Conservation (phyloP, 1,140 invertebrate genomes). For the Heliconius hermathena region DNA sequence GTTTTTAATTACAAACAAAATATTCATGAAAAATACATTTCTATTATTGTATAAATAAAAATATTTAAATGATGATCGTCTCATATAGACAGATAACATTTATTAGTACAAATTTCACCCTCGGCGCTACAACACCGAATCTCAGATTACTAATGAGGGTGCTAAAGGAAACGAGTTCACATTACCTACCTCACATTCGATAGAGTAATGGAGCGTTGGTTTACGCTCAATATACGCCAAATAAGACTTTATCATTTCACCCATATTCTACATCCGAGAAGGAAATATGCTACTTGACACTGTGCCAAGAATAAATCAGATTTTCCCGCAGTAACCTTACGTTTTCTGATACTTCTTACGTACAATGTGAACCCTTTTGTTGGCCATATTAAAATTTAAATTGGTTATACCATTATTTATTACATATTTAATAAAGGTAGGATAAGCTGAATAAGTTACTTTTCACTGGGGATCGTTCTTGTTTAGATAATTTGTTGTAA, state of each 20-base stretch:
- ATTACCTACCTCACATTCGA: constrained; percentile 47
- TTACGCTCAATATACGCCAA: constrained; percentile 71
- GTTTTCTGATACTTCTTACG: constrained; percentile 35
- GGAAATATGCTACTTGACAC: constrained; percentile 73
- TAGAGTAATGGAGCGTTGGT: constrained; percentile 57
- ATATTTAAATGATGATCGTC: background rate
- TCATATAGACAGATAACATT: background rate
- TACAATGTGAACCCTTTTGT: constrained; percentile 33
- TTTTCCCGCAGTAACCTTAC: constrained; percentile 47
- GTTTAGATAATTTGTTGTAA: constrained; percentile 7
- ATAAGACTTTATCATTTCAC: constrained; percentile 74
- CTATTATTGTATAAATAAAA: background rate
- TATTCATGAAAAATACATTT: background rate
- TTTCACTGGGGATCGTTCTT: background rate
- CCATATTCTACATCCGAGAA: constrained; percentile 68
- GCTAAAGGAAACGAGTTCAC: constrained; percentile 36
- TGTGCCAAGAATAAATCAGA: constrained; percentile 76
- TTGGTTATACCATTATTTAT: constrained; percentile 19
- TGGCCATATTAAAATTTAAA: constrained; percentile 36
- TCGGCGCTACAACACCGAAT: constrained; percentile 33
- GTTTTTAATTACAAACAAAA: background rate
- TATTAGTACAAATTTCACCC: constrained; percentile 33
- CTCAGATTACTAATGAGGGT: constrained; percentile 40
- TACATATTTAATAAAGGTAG: constrained; percentile 27
- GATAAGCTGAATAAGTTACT: background rate